phyloP scores from a whole-genome alignment of 2,113 vertebrate species.

The Ovibos moschatus region DNA sequence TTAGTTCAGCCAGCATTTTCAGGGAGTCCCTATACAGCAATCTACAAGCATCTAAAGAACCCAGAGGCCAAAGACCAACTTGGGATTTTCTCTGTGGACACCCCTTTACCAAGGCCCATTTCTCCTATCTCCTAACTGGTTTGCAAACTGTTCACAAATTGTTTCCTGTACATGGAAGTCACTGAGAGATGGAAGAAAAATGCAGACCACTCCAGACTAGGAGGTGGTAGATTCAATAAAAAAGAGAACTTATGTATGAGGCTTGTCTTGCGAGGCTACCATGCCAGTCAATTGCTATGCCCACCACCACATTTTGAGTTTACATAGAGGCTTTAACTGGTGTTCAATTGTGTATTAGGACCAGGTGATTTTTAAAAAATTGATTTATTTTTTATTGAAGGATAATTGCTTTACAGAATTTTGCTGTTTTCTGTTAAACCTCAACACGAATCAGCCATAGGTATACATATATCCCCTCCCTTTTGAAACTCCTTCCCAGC shows the following conservation, averaged over 20 bases:
- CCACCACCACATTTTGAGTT: not conserved
- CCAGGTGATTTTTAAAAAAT: rapidly evolving
- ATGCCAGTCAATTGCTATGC: rapidly evolving
- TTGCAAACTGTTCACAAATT: too few relatives aligned
- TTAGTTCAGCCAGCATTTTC: not conserved
- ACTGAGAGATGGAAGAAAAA: not conserved
- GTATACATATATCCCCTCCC: not conserved
- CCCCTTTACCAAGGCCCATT: not conserved
- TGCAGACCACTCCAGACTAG: not conserved
- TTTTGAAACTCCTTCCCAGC: not conserved
- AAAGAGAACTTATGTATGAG: not conserved
- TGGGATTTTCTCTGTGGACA: not conserved
- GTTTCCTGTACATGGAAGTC: not conserved
- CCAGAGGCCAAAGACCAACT: not conserved
- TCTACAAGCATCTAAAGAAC: not conserved
- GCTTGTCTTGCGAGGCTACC: rapidly evolving
- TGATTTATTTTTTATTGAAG: not conserved
- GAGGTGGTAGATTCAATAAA: not conserved
- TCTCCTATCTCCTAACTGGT: not conserved
- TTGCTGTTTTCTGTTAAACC: not conserved
- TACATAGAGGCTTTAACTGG: not conserved
- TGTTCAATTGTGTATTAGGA: not conserved
- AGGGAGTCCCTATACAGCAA: not conserved
- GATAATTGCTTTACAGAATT: not conserved
- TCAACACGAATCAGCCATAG: not conserved